A percentile compares a stretch with the other conserved stretches of the same genome.
Conservation (phyloP, 2,888 invertebrate genomes). For the Metalampra italica region DNA sequence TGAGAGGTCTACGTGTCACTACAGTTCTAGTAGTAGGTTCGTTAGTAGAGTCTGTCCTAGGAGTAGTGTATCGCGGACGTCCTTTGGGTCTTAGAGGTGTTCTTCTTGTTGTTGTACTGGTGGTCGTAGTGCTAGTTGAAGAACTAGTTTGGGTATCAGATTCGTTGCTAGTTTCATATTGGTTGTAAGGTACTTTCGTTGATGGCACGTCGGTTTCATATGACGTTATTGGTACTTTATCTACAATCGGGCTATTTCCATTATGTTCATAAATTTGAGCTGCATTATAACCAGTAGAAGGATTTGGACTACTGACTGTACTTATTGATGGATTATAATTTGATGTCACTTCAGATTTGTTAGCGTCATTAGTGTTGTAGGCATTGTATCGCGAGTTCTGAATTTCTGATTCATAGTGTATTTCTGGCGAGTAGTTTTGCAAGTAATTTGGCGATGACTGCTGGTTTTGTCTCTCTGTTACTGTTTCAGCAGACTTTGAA, state of each 20-base stretch:
- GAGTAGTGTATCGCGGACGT: constrained; percentile 63
- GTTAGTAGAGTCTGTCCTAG: constrained; percentile 50
- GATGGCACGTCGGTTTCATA: constrained; percentile 28
- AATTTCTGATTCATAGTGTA: constrained; percentile 56
- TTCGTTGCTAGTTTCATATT: constrained; percentile 39
- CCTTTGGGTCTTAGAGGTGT: constrained; percentile 50
- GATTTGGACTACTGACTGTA: constrained; percentile 16
- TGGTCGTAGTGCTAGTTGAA: constrained; percentile 40
- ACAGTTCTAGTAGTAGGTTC: constrained; percentile 57
- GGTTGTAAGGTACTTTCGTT: constrained; percentile 43
- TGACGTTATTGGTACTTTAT: constrained; percentile 30
- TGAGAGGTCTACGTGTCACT: constrained; percentile 68
- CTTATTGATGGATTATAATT: not conserved
- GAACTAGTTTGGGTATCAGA: constrained; percentile 23
- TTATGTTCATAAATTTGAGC: constrained; percentile 12
- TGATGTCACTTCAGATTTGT: constrained; percentile 35
- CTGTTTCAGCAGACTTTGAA: constrained; percentile 33
- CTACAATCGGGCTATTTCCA: constrained; percentile 34
- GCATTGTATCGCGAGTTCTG: constrained; percentile 46
- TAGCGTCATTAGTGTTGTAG: constrained; percentile 31
- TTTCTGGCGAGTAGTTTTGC: constrained; percentile 62
- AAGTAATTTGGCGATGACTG: constrained; percentile 48
- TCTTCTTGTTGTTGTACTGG: constrained; percentile 58
- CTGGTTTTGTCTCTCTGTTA: constrained; percentile 44
- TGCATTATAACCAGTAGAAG: constrained; percentile 31